phyloP scores from a whole-genome alignment of 2,888 invertebrate species.

The Erannis defoliaria region DNA sequence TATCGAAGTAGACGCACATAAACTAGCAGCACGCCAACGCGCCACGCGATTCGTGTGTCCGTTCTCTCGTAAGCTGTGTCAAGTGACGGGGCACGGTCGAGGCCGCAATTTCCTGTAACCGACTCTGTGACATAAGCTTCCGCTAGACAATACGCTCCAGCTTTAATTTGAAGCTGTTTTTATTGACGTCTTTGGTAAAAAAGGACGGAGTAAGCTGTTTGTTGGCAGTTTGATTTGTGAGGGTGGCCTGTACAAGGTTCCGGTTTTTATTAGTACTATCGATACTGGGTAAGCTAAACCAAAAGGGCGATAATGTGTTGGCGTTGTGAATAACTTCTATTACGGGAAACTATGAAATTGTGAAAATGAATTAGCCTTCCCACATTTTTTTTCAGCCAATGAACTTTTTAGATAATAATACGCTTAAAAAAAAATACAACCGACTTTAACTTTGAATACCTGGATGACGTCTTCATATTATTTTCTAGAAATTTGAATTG shows the following conservation, averaged over 20 bases:
- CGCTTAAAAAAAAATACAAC: no score
- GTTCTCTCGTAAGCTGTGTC: conserved; percentile 28
- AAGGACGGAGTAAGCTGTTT: conserved; percentile 21
- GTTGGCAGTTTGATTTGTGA: conserved; percentile 3
- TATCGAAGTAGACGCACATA: conserved; percentile 4
- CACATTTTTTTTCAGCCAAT: no score
- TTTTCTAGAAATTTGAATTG: no score
- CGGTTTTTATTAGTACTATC: neutral
- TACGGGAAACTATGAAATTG: no score
- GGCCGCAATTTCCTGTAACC: conserved; percentile 70
- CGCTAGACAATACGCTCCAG: conserved; percentile 59
- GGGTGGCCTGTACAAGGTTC: neutral
- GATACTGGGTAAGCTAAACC: no score
- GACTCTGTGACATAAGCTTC: conserved; percentile 51
- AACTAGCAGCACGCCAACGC: conserved; percentile 16
- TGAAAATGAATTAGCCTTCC: no score
- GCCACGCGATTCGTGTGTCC: conserved; percentile 6
- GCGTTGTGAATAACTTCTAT: no score
- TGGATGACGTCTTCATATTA: no score
- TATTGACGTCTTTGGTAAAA: conserved; percentile 44
- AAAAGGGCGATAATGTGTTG: no score
- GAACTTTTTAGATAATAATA: no score
- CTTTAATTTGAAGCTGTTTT: conserved; percentile 62
- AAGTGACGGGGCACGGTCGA: conserved; percentile 30
- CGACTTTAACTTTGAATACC: no score